Evolutionary conservation across 2,113 vertebrate genomes (phyloP), one percentile per base, ranked within the genome.

Genomic region (Macquaria ambigua): DNA sequence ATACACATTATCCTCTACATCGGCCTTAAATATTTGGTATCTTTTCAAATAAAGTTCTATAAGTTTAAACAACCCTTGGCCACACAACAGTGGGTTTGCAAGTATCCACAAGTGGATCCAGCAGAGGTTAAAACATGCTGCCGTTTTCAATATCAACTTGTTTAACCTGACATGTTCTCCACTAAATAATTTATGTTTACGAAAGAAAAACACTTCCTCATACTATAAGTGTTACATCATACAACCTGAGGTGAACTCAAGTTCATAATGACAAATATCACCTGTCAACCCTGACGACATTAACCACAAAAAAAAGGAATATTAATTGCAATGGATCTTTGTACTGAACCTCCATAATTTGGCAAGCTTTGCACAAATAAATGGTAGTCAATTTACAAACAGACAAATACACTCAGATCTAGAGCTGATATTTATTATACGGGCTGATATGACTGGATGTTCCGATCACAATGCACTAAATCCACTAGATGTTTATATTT

Each of bases 161-260:
- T 62, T 20, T 34, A 8, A 25, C 34, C 34, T 34, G 43, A 61
- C 67, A 10, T 68, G 25, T 31, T 71, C 23, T 37, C 20, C 25
- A 6, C 20, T 61, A 2, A 31, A 63, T 52, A 1, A 63, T 28
- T 15, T 61, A 48, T 46, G 20, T 25, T 52, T 50, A 23, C n/a
- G n/a, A n/a, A n/a, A 46, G 10, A 25, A 14, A 69, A 74, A 43
- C 7, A 52, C 61, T 61, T 77, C 46, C 73, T 73, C 73, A 48
- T 34, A 11, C 28, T n/a, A 5, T 9, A n/a, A 16, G 21, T 16
- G 12, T 50, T 68, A 66, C 56, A 48, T 74, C 50, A 78, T 59
- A 46, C 46, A 41, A 50, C 82, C 74, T 50, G 31, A 78, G 18
- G 62, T 81, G 31, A 88, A 11, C 81, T 61, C 1, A 39, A 37